These are phyloP conservation scores for Acromyrmex charruanus DNA, from an alignment of 1,140 invertebrate genomes.

Conservation along the genomic window DNA sequence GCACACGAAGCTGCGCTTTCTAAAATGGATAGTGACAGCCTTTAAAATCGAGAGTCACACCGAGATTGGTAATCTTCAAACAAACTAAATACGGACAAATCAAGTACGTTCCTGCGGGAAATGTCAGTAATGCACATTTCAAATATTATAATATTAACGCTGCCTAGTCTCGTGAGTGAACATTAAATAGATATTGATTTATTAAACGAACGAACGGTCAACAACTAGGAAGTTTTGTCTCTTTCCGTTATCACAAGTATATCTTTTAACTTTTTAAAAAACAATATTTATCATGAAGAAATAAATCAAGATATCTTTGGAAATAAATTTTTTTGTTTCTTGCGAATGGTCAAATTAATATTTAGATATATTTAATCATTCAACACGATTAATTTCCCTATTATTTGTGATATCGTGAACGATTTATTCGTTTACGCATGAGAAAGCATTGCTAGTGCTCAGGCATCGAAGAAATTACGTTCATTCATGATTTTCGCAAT, in stretches of 20 bases:
- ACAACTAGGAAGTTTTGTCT: background rate
- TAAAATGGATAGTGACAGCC: constrained; percentile 8
- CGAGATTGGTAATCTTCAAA: background rate
- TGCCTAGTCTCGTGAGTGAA: background rate
- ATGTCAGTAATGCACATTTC: background rate
- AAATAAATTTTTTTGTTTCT: background rate
- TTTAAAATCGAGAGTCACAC: background rate
- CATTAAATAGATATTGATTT: constrained; percentile 5
- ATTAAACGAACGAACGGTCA: constrained; percentile 2
- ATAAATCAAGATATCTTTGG: background rate
- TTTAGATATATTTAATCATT: background rate
- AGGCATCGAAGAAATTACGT: constrained; percentile 68
- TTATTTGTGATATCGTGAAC: background rate
- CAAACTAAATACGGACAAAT: background rate
- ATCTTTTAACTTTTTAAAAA: background rate
- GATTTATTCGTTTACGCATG: background rate
- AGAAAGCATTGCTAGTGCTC: constrained; percentile 39
- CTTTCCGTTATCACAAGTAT: background rate
- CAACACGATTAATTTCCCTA: background rate
- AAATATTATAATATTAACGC: background rate
- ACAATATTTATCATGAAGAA: background rate
- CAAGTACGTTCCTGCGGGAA: background rate
- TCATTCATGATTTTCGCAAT: constrained; percentile 75
- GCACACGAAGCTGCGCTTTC: constrained; percentile 45
- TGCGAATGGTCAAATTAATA: background rate